These are phyloP conservation scores for Rhynchotus rufescens DNA, from an alignment of 2,797 vertebrate species.

Conservation along the genomic window DNA sequence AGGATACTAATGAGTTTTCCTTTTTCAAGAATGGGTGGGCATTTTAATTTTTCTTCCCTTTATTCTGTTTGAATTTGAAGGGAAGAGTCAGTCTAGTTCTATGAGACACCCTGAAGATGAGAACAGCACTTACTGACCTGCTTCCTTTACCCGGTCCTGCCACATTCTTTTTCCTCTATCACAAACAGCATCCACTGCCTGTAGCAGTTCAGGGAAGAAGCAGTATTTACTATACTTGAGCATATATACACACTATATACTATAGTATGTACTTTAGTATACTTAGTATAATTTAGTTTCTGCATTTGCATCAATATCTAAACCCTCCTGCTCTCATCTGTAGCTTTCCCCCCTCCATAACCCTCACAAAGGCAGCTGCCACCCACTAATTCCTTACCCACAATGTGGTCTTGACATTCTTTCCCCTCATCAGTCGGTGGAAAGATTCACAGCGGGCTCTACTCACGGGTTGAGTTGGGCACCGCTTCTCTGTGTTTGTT, in stretches of 20 bases:
- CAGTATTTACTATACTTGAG: not conserved
- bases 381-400: not conserved
- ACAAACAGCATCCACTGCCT: not conserved
- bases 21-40: not conserved
- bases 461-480: not conserved
- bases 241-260: too few relatives aligned
- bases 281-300: not conserved
- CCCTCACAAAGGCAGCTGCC: not conserved
- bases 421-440: not conserved
- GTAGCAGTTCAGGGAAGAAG: not conserved
- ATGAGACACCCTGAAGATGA: not conserved
- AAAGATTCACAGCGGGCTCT: not conserved
- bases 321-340: not conserved
- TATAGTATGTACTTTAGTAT: too few relatives aligned
- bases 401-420: not conserved
- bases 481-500: accelerated
- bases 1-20: not conserved
- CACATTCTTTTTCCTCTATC: not conserved
- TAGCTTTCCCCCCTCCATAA: not conserved
- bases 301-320: not conserved
- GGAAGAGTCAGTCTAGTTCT: not conserved
- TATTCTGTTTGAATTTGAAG: not conserved
- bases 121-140: not conserved
- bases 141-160: not conserved
- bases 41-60: not conserved